phyloP scores from a whole-genome alignment of 2,888 invertebrate genomes.

The Gerris lacustris region DNA sequence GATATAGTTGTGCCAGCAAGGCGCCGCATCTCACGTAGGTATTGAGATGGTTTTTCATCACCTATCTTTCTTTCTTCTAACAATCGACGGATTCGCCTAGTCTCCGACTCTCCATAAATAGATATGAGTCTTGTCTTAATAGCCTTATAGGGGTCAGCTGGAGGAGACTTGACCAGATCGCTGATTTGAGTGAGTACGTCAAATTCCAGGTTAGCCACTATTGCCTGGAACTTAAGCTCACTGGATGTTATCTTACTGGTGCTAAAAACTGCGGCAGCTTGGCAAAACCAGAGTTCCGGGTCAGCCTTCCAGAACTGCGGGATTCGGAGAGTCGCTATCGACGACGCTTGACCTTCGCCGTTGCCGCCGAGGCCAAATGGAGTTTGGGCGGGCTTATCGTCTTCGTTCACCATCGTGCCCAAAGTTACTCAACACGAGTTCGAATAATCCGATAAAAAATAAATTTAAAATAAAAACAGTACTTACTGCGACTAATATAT shows the following conservation, averaged over 20 bases:
- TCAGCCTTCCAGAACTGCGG: conserved; percentile 1
- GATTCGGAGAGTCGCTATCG: background rate
- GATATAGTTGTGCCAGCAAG: background rate
- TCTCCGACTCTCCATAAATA: conserved; percentile 8
- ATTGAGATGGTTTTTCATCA: conserved; percentile 1
- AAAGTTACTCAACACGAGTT: too few relatives aligned
- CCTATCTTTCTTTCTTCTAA: conserved; percentile 21
- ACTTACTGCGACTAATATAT: too few relatives aligned
- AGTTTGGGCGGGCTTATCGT: too few relatives aligned
- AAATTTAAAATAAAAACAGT: too few relatives aligned
- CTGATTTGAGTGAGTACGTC: background rate
- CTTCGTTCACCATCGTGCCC: too few relatives aligned
- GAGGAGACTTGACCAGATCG: background rate
- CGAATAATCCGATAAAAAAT: too few relatives aligned
- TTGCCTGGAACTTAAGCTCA: background rate
- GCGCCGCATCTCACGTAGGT: background rate
- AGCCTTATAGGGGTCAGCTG: background rate
- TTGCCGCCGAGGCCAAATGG: too few relatives aligned
- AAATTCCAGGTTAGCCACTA: background rate
- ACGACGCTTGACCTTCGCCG: too few relatives aligned
- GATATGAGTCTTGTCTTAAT: background rate
- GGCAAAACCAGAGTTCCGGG: conserved; percentile 6
- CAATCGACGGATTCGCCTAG: conserved; percentile 17
- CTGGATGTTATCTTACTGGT: background rate
- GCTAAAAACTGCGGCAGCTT: background rate